phyloP scores from a whole-genome alignment of 2,797 vertebrate genomes.

The Spea hammondii region DNA sequence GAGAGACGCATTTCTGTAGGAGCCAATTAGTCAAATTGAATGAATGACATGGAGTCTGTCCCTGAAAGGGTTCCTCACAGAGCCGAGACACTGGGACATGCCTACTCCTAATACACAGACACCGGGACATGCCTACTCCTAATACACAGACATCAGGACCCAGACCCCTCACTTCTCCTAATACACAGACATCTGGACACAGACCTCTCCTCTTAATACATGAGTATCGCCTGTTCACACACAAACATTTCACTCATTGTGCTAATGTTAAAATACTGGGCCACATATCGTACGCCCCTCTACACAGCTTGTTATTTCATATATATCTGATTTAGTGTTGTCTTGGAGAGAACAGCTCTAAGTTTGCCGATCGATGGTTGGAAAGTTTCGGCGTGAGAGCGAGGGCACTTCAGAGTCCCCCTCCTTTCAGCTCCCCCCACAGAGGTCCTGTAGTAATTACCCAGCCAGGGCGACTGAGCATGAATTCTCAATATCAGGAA shows the following conservation, averaged over 20 bases:
- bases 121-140: neutral
- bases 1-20: conserved; percentile 22
- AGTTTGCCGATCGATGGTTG: conserved; percentile 40
- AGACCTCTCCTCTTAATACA: neutral
- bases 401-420: conserved; percentile 4
- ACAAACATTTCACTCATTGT: no score
- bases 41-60: conserved; percentile 44
- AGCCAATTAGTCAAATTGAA: conserved; percentile 48
- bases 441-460: conserved; percentile 40
- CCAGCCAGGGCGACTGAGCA: conserved; percentile 45
- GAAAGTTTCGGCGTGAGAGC: conserved; percentile 32
- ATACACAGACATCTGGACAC: neutral
- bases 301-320: conserved; percentile 19
- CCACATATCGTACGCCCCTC: neutral
- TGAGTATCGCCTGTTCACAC: no score
- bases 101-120: neutral
- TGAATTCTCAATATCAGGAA: conserved; percentile 44
- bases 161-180: neutral
- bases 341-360: conserved; percentile 37
- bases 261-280: neutral
- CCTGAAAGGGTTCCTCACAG: conserved; percentile 11
- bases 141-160: neutral
- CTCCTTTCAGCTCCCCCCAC: neutral
- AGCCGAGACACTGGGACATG: neutral
- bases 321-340: conserved; percentile 17